These are phyloP conservation scores for Tetragonula clypearis DNA, from an alignment of 1,140 invertebrate species.

Conservation along the genomic window DNA sequence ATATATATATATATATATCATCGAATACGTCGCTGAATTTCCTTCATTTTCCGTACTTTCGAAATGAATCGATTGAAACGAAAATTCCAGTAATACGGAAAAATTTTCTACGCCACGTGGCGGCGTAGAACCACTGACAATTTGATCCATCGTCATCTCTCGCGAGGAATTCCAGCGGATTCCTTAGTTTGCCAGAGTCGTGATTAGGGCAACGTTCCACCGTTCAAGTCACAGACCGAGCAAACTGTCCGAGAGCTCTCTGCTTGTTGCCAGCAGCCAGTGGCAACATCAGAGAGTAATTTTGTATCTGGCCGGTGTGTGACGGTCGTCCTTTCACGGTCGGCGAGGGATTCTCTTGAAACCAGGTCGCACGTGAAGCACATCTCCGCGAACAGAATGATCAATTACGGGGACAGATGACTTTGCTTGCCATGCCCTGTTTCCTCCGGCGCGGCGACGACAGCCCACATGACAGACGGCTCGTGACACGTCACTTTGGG, in stretches of 20 bases:
- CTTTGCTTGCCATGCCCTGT: conserved; percentile 61
- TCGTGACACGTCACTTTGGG: conserved; percentile 49
- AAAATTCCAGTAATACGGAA: no score
- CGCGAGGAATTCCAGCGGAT: background rate
- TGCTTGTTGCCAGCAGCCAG: background rate
- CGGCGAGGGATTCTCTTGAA: conserved; percentile 44
- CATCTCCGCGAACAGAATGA: conserved; percentile 43
- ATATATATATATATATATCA: no score
- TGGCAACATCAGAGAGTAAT: conserved; percentile 4
- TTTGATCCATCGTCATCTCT: background rate
- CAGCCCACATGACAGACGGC: conserved; percentile 57
- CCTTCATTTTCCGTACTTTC: no score
- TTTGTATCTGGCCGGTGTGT: conserved; percentile 1
- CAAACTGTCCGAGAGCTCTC: background rate
- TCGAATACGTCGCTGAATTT: no score
- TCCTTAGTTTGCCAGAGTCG: background rate
- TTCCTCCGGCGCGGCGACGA: conserved; percentile 45
- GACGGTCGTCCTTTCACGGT: conserved; percentile 48
- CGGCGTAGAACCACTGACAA: background rate
- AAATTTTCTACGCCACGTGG: no score
- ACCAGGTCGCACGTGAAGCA: conserved; percentile 65
- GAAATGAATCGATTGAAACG: no score
- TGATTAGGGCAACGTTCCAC: background rate
- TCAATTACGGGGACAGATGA: conserved; percentile 55
- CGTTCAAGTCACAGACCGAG: background rate